Conservation (phyloP, 2,113 vertebrate species). For the Pimephales promelas region DNA sequence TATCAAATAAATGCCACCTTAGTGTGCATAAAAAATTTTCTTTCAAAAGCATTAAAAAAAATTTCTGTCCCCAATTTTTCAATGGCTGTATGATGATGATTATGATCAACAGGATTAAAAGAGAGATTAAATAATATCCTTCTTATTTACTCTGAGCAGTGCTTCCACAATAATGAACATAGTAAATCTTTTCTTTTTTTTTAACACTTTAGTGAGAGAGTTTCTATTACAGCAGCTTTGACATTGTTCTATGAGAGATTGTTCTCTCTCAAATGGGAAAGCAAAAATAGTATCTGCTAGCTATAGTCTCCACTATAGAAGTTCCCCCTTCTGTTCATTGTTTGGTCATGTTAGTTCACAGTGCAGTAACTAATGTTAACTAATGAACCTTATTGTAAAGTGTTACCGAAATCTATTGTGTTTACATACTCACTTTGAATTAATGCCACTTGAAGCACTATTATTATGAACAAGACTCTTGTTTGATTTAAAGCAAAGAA, state of each 20-base stretch:
- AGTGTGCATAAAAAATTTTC: not conserved
- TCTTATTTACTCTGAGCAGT: not conserved
- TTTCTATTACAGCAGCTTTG: not conserved
- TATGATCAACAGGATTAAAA: not conserved
- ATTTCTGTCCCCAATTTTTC: not conserved
- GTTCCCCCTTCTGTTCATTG: no score
- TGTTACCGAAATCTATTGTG: not conserved
- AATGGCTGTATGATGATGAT: not conserved
- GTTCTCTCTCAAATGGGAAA: not conserved
- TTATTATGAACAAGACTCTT: not conserved
- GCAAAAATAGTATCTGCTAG: not conserved
- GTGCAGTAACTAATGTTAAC: no score
- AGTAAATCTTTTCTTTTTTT: not conserved
- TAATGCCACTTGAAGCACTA: not conserved
- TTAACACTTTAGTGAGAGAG: not conserved
- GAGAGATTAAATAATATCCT: not conserved
- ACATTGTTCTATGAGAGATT: not conserved
- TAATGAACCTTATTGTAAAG: no score
- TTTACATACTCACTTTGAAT: not conserved
- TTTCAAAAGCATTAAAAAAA: not conserved
- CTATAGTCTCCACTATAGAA: not conserved
- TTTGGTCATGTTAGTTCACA: no score
- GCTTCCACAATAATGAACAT: not conserved
- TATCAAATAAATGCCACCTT: not conserved
- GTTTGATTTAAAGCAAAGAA: conserved; percentile 1